phyloP scores from a whole-genome alignment of 2,888 invertebrate species.

The Callinectes sapidus region DNA sequence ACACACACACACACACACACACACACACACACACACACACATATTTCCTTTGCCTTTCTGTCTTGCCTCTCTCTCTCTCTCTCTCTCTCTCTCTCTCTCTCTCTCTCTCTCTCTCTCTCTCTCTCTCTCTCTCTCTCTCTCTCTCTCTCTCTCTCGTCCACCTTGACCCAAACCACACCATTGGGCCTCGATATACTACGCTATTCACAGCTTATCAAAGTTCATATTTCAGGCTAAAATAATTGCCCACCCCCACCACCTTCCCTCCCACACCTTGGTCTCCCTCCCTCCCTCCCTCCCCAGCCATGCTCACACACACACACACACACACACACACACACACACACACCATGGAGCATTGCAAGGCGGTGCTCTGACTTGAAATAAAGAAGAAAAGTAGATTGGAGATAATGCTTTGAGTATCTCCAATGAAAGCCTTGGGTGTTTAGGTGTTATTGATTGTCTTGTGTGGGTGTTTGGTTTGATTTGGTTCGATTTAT shows the following conservation, averaged over 20 bases:
- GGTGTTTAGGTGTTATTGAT: background rate
- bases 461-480: background rate
- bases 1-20: too few species aligned
- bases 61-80: constrained; percentile 3
- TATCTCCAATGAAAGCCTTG: background rate
- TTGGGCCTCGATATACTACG: background rate
- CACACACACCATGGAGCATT: too few species aligned
- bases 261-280: background rate
- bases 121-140: constrained; percentile 16
- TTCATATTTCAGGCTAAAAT: background rate
- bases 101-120: background rate
- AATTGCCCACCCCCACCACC: background rate
- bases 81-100: constrained; percentile 21
- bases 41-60: too few species aligned
- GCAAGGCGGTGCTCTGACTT: too few species aligned
- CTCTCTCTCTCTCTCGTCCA: constrained; percentile 15
- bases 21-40: too few species aligned
- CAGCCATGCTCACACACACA: background rate
- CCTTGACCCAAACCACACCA: background rate
- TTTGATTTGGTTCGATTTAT: background rate
- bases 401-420: background rate
- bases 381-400: background rate
- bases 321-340: too few species aligned
- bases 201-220: too few species aligned
- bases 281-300: background rate